These are phyloP conservation scores for Drosophila birchii DNA, from an alignment of 2,888 invertebrate genomes.

Conservation along the genomic window DNA sequence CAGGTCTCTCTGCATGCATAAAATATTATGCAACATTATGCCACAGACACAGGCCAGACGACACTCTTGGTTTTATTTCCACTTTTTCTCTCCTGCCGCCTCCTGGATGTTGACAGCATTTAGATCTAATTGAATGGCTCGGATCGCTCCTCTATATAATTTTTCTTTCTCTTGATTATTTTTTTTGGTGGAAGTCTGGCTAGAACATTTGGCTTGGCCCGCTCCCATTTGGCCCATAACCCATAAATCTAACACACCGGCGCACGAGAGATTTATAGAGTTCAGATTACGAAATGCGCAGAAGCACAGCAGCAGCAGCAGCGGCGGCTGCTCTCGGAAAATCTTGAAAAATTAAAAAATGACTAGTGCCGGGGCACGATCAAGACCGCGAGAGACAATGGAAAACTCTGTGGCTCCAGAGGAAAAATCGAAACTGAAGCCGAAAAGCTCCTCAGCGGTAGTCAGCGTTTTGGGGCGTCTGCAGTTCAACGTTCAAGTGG, in stretches of 20 bases:
- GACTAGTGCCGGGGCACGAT: constrained; percentile 76
- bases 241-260: constrained; percentile 68
- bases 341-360: constrained; percentile 72
- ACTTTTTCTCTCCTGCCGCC: constrained; percentile 11
- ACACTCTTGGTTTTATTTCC: constrained; percentile 56
- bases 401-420: constrained; percentile 40
- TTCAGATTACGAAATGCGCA: constrained; percentile 67
- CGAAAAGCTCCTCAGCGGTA: constrained; percentile 57
- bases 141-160: constrained; percentile 7
- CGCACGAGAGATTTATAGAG: constrained; percentile 49
- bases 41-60: constrained; percentile 62
- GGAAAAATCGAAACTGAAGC: constrained; percentile 38
- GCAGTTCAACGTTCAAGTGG: constrained; percentile 84
- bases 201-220: constrained; percentile 58
- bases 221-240: constrained; percentile 64
- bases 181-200: background rate
- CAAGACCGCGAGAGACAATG: constrained; percentile 76
- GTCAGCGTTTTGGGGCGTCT: constrained; percentile 83
- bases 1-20: constrained; percentile 76
- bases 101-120: constrained; percentile 73
- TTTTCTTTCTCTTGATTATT: background rate
- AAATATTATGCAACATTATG: constrained; percentile 74
- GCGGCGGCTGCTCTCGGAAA: constrained; percentile 49
- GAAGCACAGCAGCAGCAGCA: constrained; percentile 25
- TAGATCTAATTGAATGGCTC: constrained; percentile 77